Evolutionary conservation across 2,888 invertebrate species (phyloP), one percentile per base, ranked within the genome.

Genomic region (Podotricha telesiphe): DNA sequence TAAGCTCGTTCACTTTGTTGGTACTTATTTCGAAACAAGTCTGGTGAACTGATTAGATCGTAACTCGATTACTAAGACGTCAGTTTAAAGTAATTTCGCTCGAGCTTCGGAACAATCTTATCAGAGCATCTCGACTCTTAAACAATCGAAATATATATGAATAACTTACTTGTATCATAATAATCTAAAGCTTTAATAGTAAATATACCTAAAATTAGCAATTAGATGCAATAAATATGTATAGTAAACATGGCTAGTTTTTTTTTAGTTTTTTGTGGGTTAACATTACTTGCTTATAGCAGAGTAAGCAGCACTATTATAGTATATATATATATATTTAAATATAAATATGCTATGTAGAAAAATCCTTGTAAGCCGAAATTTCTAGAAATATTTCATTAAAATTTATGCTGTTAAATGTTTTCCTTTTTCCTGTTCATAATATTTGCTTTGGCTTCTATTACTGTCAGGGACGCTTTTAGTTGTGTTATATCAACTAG

Each of bases 21-120:
- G 61, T 67, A 67, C 61, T 61, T 61, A 67, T 67, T 53, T 67
- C 13, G 50, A 58, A 67, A 61, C 48, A 62, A 67, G 34, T 53
- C 61, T 28, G 53, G 58, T 34, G 53, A 67, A 53, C 53, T 61
- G 67, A 67, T 67, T 61, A 67, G 51, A 67, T 67, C 51, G 67
- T 50, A 61, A 42, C 67, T 59, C 40, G 40, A 40, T 66, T 67
- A 50, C 51, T 45, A 61, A 61, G 45, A 59, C 51, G 59, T 61
- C 51, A 67, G 51, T 53, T 59, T 67, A 61, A 59, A 67, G 51
- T 51, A 45, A 67, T 61, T 67, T 59, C 28, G 22, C 45, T 19
- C 34, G n/a, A 53, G 53, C 48, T 67, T 51, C 42, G 20, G n/a
- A 61, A 61, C 37, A 34, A 51, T n/a, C 28, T 61, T 67, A 51